Conservation (phyloP, 23 tunicate species). For the Oikopleura vanhoeffeni region DNA sequence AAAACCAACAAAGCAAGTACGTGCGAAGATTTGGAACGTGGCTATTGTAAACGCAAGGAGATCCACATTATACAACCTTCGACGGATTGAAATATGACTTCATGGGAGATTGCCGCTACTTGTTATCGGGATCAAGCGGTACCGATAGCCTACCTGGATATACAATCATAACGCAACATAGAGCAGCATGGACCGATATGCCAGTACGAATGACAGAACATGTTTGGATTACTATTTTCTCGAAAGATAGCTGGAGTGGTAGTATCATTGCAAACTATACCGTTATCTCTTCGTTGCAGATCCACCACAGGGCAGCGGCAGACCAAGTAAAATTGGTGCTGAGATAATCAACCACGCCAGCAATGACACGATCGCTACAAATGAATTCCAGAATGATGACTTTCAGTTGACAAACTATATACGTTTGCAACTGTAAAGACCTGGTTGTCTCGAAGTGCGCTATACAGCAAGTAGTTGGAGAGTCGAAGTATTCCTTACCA, state of each 20-base stretch:
- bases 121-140: slow-evolving; percentile 12
- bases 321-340: neutral
- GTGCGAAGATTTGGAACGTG: too few relatives aligned
- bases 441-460: neutral
- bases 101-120: slow-evolving; percentile 23
- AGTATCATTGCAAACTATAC: neutral
- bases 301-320: neutral
- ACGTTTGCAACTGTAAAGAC: neutral
- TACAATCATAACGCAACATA: slow-evolving; percentile 13
- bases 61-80: slow-evolving; percentile 24
- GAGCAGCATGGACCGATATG: neutral
- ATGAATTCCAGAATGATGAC: neutral
- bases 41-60: too few relatives aligned
- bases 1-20: too few relatives aligned
- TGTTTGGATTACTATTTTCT: neutral
- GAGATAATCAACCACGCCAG: neutral
- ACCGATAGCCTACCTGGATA: neutral
- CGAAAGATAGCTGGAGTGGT: neutral
- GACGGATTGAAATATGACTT: slow-evolving; percentile 21
- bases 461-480: neutral
- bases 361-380: neutral
- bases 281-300: neutral
- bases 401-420: neutral
- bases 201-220: slow-evolving; percentile 15
- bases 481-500: neutral